Conservation (phyloP, 2,888 invertebrate genomes). For the Muschampia plurimacula region DNA sequence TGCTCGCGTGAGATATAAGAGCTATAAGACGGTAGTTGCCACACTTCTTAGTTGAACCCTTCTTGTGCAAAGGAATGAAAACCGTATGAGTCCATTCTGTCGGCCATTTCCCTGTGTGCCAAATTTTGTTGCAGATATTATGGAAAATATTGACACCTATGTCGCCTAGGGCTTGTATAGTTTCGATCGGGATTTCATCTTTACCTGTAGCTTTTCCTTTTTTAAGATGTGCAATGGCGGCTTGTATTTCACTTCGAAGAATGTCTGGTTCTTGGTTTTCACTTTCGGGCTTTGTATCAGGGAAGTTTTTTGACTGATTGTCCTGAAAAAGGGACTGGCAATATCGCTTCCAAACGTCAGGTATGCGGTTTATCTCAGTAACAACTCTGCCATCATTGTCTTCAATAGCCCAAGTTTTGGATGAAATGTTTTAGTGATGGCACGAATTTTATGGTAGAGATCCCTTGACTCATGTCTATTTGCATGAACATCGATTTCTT, state of each 20-base stretch:
- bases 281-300: background rate
- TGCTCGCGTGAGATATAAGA: background rate
- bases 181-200: background rate
- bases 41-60: background rate
- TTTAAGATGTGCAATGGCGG: background rate
- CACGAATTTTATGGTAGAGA: background rate
- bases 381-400: background rate
- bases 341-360: background rate
- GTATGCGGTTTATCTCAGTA: background rate
- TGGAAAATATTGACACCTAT: background rate
- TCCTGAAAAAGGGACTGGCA: background rate
- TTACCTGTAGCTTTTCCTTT: background rate
- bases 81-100: background rate
- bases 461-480: background rate
- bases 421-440: background rate
- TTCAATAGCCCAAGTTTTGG: background rate
- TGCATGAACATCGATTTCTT: background rate
- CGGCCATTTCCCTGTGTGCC: background rate
- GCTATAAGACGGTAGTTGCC: background rate
- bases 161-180: background rate
- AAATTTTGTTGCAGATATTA: background rate
- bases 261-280: background rate
- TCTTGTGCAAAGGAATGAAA: conserved; percentile 4
- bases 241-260: background rate
- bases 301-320: background rate